Evolutionary conservation across 2,888 invertebrate genomes (phyloP), one percentile per base, ranked within the genome.

Genomic region (Trissolcus japonicus): DNA sequence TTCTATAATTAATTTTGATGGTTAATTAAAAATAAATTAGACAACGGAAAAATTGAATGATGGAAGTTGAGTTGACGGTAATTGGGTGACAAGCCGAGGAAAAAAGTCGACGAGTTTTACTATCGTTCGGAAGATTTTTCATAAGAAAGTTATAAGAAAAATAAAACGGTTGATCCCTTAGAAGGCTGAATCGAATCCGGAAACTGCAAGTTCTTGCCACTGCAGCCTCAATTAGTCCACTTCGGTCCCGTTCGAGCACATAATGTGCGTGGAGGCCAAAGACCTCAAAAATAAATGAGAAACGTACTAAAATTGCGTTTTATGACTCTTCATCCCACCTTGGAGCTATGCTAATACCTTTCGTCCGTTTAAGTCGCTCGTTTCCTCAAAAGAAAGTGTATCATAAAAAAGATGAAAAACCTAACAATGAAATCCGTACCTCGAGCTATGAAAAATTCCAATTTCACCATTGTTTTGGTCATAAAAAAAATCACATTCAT

Each of bases 271-370:
- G 17, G 66, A 62, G 67, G 74, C 53, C 74, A 67, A 74, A 74
- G 74, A 74, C 74, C 74, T 74, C 56, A 46, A 67, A 60, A 67
- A 62, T 74, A 74, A 67, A 56, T 67, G 74, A 61, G 74, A 62
- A 74, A 35, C 29, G 61, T 56, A 74, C 67, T 61, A 61, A 66
- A 74, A 62, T 67, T 67, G 51, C 61, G 16, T 67, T 74, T 74
- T 60, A 67, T 55, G 25, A 60, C 41, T 35, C 41, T 60, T 55
- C 65, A 60, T 60, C 60, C 61, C 50, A 48, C 53, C 17, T 13
- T 35, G 25, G 43, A 59, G 60, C 41, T 53, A 53, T 46, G 51
- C 43, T 72, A 46, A 63, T 21, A 25, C 48, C 54, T 53, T 59
- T 53, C 43, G 55, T 48, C 40, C 43, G 16, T 19, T 14, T 17